phyloP scores from a whole-genome alignment of 2,888 invertebrate genomes.

The Oscheius myriophilus region DNA sequence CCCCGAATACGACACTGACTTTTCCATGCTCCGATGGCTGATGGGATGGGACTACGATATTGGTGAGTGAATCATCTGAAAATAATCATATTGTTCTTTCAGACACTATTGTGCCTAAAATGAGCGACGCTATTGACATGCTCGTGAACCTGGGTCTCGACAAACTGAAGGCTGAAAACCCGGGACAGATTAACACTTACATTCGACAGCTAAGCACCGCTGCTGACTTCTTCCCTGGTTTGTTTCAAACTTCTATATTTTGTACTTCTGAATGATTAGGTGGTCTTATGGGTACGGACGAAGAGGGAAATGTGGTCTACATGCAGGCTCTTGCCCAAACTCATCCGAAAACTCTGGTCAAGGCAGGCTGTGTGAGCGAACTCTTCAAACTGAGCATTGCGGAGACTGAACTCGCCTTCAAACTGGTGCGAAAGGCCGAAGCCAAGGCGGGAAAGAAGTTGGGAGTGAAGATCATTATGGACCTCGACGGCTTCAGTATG shows the following conservation, averaged over 20 bases:
- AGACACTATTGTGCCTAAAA: slow-evolving; percentile 51
- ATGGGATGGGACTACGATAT: slow-evolving; percentile 66
- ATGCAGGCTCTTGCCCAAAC: slow-evolving; percentile 48
- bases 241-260: neutral
- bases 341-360: slow-evolving; percentile 59
- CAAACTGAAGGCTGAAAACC: slow-evolving; percentile 7
- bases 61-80: slow-evolving; percentile 27
- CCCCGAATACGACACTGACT: slow-evolving; percentile 60
- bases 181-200: slow-evolving; percentile 46
- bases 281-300: slow-evolving; percentile 49
- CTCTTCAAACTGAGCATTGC: slow-evolving; percentile 55
- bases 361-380: slow-evolving; percentile 57
- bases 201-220: slow-evolving; percentile 46
- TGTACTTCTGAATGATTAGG: slow-evolving; percentile 22
- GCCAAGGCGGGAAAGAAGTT: slow-evolving; percentile 43
- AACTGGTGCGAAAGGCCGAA: slow-evolving; percentile 49
- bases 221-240: slow-evolving; percentile 63
- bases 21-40: slow-evolving; percentile 63
- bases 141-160: slow-evolving; percentile 40
- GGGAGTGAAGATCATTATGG: slow-evolving; percentile 63
- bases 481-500: slow-evolving; percentile 64
- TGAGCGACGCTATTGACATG: slow-evolving; percentile 37
- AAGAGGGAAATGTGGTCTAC: slow-evolving; percentile 50
- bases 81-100: neutral
- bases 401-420: slow-evolving; percentile 58